phyloP scores from a whole-genome alignment of 2,797 vertebrate species.

The Hydrophis major region DNA sequence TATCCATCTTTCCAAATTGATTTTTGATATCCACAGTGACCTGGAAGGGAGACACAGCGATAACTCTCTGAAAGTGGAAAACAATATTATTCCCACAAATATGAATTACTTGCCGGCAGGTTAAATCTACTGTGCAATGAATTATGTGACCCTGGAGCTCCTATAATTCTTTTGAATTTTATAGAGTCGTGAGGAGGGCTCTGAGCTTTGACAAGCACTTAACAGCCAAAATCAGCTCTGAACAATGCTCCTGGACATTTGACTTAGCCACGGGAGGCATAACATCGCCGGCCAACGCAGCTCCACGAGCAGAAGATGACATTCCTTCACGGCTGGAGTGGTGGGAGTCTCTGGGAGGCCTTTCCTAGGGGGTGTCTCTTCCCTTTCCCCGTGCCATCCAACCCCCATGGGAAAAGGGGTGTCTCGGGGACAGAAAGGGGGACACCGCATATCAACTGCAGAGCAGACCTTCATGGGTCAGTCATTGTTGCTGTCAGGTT shows the following conservation, averaged over 20 bases:
- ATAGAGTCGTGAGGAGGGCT: constrained; percentile 77
- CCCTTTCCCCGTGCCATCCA: constrained; percentile 52
- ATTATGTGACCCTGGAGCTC: constrained; percentile 80
- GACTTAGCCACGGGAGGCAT: constrained; percentile 71
- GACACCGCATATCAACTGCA: neutral
- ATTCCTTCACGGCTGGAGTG: constrained; percentile 57
- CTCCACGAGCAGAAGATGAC: constrained; percentile 54
- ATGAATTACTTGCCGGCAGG: constrained; percentile 85
- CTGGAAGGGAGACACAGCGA: constrained; percentile 81
- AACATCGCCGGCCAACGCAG: constrained; percentile 66
- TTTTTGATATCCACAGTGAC: constrained; percentile 87
- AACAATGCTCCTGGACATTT: constrained; percentile 73
- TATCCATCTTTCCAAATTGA: constrained; percentile 87
- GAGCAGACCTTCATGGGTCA: neutral
- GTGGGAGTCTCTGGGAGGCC: constrained; percentile 49
- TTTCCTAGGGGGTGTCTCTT: constrained; percentile 48
- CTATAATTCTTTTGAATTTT: constrained; percentile 84
- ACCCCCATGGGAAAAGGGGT: constrained; percentile 49
- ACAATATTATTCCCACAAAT: constrained; percentile 88
- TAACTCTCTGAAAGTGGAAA: constrained; percentile 86
- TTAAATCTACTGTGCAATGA: constrained; percentile 84
- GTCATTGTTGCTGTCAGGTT: neutral
- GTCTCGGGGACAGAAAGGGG: constrained; percentile 6
- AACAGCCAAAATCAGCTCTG: constrained; percentile 79
- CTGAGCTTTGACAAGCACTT: constrained; percentile 81